Evolutionary conservation across 2,113 vertebrate species (phyloP), one percentile per base, ranked within the genome.

Genomic region (Apus apus): DNA sequence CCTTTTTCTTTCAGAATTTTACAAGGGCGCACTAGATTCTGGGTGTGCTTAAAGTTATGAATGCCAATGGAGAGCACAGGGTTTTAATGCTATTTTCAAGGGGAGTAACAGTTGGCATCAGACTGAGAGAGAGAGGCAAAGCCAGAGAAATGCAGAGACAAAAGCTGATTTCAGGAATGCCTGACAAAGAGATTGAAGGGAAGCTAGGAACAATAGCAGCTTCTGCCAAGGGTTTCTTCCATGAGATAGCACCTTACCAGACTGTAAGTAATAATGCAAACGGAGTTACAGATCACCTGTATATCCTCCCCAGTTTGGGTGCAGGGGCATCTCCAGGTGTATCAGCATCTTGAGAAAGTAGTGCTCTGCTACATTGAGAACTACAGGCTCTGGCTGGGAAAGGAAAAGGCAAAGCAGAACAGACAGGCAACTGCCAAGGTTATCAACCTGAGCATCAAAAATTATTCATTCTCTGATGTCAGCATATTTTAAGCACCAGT

Each of bases 1-100:
- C 18, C 2, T 67, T 14, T 73, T 80, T 53, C 60, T 86, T 88
- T 23, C 50, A 88, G 82, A 94, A 85, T 62, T 78, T 65, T 75
- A 56, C 77, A 89, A 84, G 23, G 17, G 5, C 23, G 66, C 11
- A 30, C 14, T 78, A 17, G 68, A 80, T 81, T 58, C 46, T 85
- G 70, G 5, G 19, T 15, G 34, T 71, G 36, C 27, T 74, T 78
- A 54, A 50, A 50, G 56, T 46, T 58, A 62, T 40, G 27, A 57
- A 77, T 87, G 11, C 18, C 53, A 60, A 19, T 32, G 13, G 30
- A 81, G 21, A 71, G 27, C 46, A 75, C 10, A 48, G 27, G 45
- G 60, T 46, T 88, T 90, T 85, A 64, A 36, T 72, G 11, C 48
- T 75, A 4, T 62, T 32, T 85, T 83, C 40, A 71, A 74, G 22